A percentile compares a stretch with the other conserved stretches of the same genome.
Evolutionary conservation across 2,113 vertebrate species (phyloP).

Genomic region (Orycteropus afer): DNA sequence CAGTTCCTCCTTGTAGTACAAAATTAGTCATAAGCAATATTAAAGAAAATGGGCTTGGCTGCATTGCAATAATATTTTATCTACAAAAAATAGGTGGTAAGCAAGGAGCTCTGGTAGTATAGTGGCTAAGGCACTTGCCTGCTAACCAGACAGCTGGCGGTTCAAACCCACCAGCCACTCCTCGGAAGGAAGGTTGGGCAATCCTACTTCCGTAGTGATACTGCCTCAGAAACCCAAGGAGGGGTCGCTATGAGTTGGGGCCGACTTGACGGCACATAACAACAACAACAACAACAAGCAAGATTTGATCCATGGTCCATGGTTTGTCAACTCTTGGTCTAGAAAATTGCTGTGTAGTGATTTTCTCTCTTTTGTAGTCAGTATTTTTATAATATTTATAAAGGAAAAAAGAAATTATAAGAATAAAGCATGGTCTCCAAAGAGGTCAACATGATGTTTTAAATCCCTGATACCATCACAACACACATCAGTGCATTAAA

Average conservation of each 20-base stretch:
- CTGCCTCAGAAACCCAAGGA: no score
- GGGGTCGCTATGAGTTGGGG: no score
- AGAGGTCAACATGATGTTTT: neutral
- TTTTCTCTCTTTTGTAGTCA: neutral
- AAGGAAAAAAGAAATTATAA: neutral
- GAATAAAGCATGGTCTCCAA: neutral
- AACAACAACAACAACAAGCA: neutral
- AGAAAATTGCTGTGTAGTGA: neutral
- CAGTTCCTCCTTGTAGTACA: neutral
- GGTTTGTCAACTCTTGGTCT: neutral
- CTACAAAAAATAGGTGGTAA: neutral
- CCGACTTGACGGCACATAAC: no score
- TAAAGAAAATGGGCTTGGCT: neutral
- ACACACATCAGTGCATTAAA: neutral
- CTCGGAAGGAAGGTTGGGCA: no score
- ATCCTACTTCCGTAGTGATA: no score
- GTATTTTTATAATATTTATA: constrained; percentile 4
- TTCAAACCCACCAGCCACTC: no score
- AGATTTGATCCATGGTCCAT: neutral
- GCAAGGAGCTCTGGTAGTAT: no score
- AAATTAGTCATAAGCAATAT: neutral
- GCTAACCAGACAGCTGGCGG: no score
- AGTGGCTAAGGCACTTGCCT: no score
- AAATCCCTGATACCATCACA: neutral
- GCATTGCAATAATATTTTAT: neutral